Percentiles rank a stretch among this genome's conserved stretches.
Conservation (phyloP, 2,797 vertebrate genomes). For the Sebastiscus tertius region DNA sequence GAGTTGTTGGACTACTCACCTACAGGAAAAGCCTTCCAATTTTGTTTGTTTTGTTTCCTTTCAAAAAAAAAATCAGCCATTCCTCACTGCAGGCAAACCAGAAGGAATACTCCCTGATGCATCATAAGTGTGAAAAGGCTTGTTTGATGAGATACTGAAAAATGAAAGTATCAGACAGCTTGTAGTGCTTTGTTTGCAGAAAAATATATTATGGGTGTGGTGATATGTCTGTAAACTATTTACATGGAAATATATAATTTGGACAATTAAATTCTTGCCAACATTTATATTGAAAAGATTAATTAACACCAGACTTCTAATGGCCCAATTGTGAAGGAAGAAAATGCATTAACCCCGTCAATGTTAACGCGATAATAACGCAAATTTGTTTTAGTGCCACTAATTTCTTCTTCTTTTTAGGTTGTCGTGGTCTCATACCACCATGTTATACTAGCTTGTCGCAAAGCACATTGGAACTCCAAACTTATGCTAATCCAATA, state of each 20-base stretch:
- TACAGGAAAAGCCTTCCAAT: background rate
- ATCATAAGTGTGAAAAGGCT: background rate
- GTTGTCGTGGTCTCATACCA: too few species aligned
- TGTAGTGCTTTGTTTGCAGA: background rate
- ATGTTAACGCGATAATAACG: too few species aligned
- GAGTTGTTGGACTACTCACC: background rate
- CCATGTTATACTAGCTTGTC: too few species aligned
- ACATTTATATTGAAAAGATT: background rate
- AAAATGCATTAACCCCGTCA: background rate
- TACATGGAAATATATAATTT: background rate
- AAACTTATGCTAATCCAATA: too few species aligned
- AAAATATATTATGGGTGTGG: background rate
- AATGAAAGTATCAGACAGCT: background rate
- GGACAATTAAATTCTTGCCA: background rate
- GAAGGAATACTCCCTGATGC: background rate
- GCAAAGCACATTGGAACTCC: too few species aligned
- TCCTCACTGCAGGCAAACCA: background rate
- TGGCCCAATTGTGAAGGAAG: background rate
- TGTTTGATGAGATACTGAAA: background rate
- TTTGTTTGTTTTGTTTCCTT: background rate
- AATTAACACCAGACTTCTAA: background rate
- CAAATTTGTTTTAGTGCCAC: too few species aligned
- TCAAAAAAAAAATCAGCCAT: background rate
- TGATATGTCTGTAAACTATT: background rate
- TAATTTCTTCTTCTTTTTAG: too few species aligned